A percentile compares a stretch with the other conserved stretches of the same genome.
phyloP scores from a whole-genome alignment of 1,140 invertebrate species.

The Propsilocerus akamusi region DNA sequence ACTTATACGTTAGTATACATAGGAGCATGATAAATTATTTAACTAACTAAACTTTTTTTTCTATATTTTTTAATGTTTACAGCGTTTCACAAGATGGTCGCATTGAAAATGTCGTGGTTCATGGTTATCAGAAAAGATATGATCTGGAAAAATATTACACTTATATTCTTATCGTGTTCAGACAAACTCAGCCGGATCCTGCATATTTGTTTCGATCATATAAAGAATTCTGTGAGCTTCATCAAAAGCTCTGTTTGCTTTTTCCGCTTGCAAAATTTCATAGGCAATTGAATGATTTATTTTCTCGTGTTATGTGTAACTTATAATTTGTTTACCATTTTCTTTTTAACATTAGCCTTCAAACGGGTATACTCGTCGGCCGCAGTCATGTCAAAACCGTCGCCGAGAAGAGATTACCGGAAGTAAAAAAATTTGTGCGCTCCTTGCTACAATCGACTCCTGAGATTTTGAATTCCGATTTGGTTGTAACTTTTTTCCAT shows the following conservation, averaged over 20 bases:
- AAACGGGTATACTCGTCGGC: conserved; percentile 63
- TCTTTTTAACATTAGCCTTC: conserved; percentile 36
- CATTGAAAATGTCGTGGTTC: conserved; percentile 67
- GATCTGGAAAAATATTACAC: conserved; percentile 97
- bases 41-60: not conserved
- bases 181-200: conserved; percentile 67
- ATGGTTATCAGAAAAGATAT: conserved; percentile 85
- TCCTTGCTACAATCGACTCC: conserved; percentile 72
- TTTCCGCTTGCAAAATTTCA: conserved; percentile 78
- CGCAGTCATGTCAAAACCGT: conserved; percentile 88
- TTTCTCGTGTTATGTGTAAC: not conserved
- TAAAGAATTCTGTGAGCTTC: conserved; percentile 91
- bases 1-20: conserved; percentile 64
- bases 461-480: conserved; percentile 87
- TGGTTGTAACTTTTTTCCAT: conserved; percentile 97
- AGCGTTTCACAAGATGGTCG: conserved; percentile 81
- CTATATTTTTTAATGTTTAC: conserved; percentile 13
- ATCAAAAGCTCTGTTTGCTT: conserved; percentile 81
- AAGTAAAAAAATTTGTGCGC: conserved; percentile 73
- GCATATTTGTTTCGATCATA: conserved; percentile 82
- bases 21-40: not conserved
- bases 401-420: conserved; percentile 69
- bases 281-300: conserved; percentile 31
- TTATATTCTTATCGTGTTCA: conserved; percentile 74
- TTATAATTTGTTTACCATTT: conserved; percentile 7